Evolutionary conservation across 2,888 invertebrate genomes (phyloP).

Genomic region (Thysanoteuthis rhombus): DNA sequence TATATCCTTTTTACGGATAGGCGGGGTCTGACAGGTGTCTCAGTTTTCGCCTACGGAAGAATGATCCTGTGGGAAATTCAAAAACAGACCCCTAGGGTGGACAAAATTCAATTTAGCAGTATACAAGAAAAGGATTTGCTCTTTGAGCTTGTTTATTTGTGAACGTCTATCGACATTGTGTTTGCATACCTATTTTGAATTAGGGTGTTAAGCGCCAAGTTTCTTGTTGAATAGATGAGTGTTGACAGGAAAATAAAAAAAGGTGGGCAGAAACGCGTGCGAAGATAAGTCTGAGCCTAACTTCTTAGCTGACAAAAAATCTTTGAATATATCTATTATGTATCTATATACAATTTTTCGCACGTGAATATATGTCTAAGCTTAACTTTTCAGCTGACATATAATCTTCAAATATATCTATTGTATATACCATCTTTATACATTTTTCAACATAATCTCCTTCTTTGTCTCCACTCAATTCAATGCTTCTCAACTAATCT

Average conservation of each 20-base stretch:
- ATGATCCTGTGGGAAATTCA: background rate
- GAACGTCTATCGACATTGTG: background rate
- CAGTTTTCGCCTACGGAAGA: background rate
- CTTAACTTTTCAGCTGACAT: background rate
- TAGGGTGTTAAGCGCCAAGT: background rate
- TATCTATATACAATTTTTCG: too few species aligned
- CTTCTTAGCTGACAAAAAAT: background rate
- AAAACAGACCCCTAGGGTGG: background rate
- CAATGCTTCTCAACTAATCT: too few species aligned
- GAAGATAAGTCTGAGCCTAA: background rate
- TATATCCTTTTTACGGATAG: background rate
- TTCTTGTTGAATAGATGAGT: background rate
- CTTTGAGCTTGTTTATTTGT: background rate
- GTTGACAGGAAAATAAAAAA: background rate
- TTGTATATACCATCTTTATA: too few species aligned
- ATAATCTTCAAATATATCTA: background rate
- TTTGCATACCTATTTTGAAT: background rate
- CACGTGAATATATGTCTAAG: too few species aligned
- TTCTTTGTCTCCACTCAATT: too few species aligned
- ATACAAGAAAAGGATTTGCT: background rate
- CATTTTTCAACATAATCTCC: too few species aligned
- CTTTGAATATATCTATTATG: background rate
- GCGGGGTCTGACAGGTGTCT: background rate
- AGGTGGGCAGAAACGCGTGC: background rate
- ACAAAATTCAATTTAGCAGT: background rate